phyloP scores from a whole-genome alignment of 2,113 vertebrate genomes.

The Rhea pennata region DNA sequence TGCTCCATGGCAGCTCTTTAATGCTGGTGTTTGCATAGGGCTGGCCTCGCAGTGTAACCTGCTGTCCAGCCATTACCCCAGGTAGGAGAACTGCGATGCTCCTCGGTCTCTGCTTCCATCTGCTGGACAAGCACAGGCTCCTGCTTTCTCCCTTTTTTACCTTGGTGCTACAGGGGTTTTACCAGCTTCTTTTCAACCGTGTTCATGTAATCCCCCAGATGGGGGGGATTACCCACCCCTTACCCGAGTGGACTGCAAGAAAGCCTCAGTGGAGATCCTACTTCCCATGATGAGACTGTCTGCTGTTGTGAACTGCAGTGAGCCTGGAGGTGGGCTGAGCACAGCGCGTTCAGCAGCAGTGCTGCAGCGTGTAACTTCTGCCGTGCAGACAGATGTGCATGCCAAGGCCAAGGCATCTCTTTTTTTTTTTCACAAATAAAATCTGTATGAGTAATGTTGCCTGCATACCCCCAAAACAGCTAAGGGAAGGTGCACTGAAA shows the following conservation, averaged over 20 bases:
- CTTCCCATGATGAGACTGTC: neutral
- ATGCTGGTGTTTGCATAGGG: neutral
- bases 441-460: neutral
- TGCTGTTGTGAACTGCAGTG: fast-evolving
- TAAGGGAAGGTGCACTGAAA: neutral
- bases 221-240: neutral
- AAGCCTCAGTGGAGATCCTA: neutral
- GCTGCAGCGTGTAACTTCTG: neutral
- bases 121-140: constrained; percentile 65
- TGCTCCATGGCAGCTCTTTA: neutral
- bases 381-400: neutral
- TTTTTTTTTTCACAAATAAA: neutral
- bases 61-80: neutral
- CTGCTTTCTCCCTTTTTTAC: fast-evolving
- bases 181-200: neutral
- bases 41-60: neutral
- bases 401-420: neutral
- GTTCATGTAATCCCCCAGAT: fast-evolving
- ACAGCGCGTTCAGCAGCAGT: fast-evolving
- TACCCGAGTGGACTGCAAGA: neutral
- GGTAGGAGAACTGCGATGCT: neutral
- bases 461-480: neutral
- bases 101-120: constrained; percentile 72
- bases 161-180: neutral
- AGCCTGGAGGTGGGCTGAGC: neutral